phyloP scores from a whole-genome alignment of 53 echinoderm and acorn worm genomes.

The Actinopyga echinites region DNA sequence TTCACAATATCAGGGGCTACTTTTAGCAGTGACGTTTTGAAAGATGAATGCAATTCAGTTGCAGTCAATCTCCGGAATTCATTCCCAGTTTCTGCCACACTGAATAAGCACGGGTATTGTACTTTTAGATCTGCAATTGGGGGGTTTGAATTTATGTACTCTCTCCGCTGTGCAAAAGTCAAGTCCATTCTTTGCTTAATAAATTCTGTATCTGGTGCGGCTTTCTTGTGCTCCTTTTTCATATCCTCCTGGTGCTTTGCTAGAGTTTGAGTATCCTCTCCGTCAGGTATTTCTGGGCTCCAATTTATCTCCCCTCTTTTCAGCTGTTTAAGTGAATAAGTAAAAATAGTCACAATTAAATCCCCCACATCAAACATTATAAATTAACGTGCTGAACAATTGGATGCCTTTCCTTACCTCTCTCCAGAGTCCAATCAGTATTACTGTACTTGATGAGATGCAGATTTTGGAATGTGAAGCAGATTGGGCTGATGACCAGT shows the following conservation, averaged over 20 bases:
- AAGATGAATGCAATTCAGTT: not conserved
- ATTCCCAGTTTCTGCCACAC: not conserved
- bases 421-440: too few species aligned
- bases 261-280: slow-evolving; percentile 26
- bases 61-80: not conserved
- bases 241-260: slow-evolving; percentile 23
- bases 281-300: slow-evolving; percentile 6
- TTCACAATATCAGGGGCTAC: slow-evolving; percentile 22
- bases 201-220: not conserved
- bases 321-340: not conserved
- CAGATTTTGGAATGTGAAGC: too few species aligned
- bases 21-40: not conserved
- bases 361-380: too few species aligned
- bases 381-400: not conserved
- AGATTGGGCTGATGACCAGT: too few species aligned
- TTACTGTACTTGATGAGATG: too few species aligned
- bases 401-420: not conserved
- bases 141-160: slow-evolving; percentile 11
- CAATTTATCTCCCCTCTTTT: slow-evolving; percentile 28
- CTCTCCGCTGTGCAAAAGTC: slow-evolving; percentile 20
- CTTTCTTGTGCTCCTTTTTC: slow-evolving; percentile 34
- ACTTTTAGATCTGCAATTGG: slow-evolving; percentile 7
- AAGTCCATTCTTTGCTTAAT: slow-evolving; percentile 28
- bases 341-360: too few species aligned
- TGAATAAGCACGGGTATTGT: slow-evolving; percentile 21